Base-by-base conservation (phyloP, 1,140 invertebrate genomes). In the Drosophila asahinai region DNA sequence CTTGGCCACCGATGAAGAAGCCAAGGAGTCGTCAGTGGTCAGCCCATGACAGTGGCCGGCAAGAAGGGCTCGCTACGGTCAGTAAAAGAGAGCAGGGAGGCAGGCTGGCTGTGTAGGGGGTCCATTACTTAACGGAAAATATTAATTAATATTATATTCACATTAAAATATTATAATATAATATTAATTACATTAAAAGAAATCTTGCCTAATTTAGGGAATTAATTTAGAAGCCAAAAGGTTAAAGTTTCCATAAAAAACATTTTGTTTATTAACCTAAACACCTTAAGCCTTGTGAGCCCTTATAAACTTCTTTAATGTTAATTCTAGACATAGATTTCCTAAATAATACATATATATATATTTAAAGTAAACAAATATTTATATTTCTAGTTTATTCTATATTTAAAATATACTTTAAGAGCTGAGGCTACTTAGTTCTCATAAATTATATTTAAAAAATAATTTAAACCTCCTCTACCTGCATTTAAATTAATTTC, bases 1-100 rank as follows among this genome's bases (percentile, higher is more conserved):
- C 83, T 87, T 87, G 80, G 67, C 67, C 68, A 47, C 63, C 72
- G 60, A 71, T 66, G 84, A 82, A 76, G 83, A 77, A 80, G 83
- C 71, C 61, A 48, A 64, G 49, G 57, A 68, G 47, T 68, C 48
- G 43, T 68, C 57, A 68, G 47, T 68, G 43, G 43, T 68, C 57
- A 49, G 14, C 14, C 51, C 9, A 14, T 51, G 59, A 52, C 58
- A 22, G 52, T 45, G 25, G 27, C 3, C 33, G 33, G 27, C 3
- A 25, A 17, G 17, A 52, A 62, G 68, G 38, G 47, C 33, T 25
- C 52, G 38, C 36, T 30, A 17, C 63, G 36, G 5, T 25, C 17
- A 12, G 27, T 19, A 27, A 45, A 38, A 36, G 11, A 66, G 11
- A 63, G 19, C 33, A 47, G 64, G 66, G 66, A 52, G 45, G 33